Percentiles rank a stretch among this genome's conserved stretches.
phyloP scores from a whole-genome alignment of 2,113 vertebrate species.

The Ptilonorhynchus violaceus region DNA sequence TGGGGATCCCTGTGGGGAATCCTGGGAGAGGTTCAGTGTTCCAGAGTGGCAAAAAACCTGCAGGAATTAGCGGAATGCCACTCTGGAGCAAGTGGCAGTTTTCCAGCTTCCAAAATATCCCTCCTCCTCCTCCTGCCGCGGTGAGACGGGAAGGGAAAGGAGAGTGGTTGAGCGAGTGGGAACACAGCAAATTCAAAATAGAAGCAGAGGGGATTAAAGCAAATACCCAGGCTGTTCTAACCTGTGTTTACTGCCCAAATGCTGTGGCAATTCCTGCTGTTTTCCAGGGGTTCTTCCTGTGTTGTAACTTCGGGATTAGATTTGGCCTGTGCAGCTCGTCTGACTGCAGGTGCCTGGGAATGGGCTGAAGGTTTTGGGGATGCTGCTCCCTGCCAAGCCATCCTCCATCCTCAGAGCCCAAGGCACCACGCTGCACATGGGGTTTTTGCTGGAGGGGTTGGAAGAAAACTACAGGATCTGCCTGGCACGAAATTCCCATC shows the following conservation, averaged over 20 bases:
- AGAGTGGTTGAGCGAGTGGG: conserved; percentile 57
- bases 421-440: background rate
- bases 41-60: background rate
- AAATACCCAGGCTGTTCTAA: conserved; percentile 41
- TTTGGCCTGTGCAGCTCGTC: background rate
- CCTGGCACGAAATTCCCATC: background rate
- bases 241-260: conserved; percentile 60
- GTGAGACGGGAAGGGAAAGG: conserved; percentile 45
- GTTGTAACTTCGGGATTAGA: conserved; percentile 5
- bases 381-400: background rate
- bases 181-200: conserved; percentile 69
- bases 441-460: background rate
- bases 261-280: conserved; percentile 17
- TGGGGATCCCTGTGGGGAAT: background rate
- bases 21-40: background rate
- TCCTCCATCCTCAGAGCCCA: background rate
- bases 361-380: background rate
- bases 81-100: conserved; percentile 14
- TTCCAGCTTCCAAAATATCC: conserved; percentile 70
- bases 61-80: background rate
- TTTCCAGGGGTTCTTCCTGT: conserved; percentile 33
- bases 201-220: conserved; percentile 53
- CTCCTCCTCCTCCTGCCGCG: conserved; percentile 45
- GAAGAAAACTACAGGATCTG: background rate
- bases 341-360: background rate